Evolutionary conservation across 2,797 vertebrate species (phyloP).

Genomic region (Fratercula arctica): DNA sequence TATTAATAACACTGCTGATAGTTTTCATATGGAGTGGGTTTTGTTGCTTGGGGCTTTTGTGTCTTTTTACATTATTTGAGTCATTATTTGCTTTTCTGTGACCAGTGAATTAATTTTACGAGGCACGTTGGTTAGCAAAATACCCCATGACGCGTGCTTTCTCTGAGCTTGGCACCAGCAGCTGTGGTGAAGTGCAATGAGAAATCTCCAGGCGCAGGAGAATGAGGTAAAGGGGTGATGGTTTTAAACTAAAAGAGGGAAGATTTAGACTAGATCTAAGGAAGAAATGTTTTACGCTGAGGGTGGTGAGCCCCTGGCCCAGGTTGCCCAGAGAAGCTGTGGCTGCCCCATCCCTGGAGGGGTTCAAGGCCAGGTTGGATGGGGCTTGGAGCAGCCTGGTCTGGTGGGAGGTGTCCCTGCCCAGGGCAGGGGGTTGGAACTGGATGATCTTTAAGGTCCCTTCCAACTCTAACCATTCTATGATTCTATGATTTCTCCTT

Average conservation of each 20-base stretch:
- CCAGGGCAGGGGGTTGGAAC: rapidly evolving
- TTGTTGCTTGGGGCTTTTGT: background rate
- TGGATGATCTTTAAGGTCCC: rapidly evolving
- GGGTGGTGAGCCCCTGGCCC: rapidly evolving
- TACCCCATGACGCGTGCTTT: background rate
- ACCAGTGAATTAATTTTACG: background rate
- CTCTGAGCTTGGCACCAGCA: background rate
- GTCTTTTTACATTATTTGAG: background rate
- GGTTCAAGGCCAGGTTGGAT: rapidly evolving
- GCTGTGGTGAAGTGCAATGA: background rate
- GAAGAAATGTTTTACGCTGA: rapidly evolving
- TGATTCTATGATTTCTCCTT: background rate
- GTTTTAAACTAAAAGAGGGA: too few relatives aligned
- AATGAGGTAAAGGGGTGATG: background rate
- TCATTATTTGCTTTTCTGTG: background rate
- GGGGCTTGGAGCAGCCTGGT: background rate
- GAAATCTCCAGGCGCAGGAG: background rate
- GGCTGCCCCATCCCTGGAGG: background rate
- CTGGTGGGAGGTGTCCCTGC: background rate
- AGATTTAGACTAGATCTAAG: too few relatives aligned
- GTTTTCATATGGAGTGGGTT: background rate
- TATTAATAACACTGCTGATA: background rate
- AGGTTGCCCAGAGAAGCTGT: background rate
- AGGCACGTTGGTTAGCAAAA: background rate
- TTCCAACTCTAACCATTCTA: background rate